phyloP scores from a whole-genome alignment of 2,797 vertebrate species.

The Oreochromis grahami region DNA sequence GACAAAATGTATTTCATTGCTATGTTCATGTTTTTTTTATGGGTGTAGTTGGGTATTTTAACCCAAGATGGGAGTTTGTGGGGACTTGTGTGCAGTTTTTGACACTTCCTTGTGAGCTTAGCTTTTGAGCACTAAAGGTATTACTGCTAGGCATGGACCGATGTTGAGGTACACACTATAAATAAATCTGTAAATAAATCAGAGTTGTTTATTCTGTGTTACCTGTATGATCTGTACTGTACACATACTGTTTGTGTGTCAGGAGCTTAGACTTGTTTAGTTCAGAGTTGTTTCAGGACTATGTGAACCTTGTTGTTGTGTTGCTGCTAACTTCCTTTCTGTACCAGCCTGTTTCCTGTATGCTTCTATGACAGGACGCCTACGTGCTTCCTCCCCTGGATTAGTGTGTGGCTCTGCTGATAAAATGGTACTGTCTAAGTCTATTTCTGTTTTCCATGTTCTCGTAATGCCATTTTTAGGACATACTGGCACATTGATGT shows the following conservation, averaged over 20 bases:
- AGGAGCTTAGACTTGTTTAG: constrained; percentile 14
- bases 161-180: neutral
- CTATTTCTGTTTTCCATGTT: constrained; percentile 32
- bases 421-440: constrained; percentile 40
- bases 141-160: neutral
- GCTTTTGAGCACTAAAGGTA: neutral
- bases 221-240: constrained; percentile 1
- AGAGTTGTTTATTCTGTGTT: neutral
- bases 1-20: neutral
- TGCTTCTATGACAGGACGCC: constrained; percentile 58
- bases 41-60: neutral
- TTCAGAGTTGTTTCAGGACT: neutral
- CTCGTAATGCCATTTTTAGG: constrained; percentile 3
- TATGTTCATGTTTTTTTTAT: neutral
- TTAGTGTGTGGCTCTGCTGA: constrained; percentile 55
- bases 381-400: constrained; percentile 52
- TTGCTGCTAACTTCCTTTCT: constrained; percentile 57
- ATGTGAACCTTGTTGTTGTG: constrained; percentile 20
- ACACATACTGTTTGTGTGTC: constrained; percentile 23
- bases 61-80: neutral
- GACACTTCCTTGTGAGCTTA: neutral
- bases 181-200: neutral
- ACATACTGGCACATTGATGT: neutral
- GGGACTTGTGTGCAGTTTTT: neutral
- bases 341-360: constrained; percentile 66